Base-by-base conservation (phyloP, 2,888 invertebrate species). In the Caenorhabditis wallacei region DNA sequence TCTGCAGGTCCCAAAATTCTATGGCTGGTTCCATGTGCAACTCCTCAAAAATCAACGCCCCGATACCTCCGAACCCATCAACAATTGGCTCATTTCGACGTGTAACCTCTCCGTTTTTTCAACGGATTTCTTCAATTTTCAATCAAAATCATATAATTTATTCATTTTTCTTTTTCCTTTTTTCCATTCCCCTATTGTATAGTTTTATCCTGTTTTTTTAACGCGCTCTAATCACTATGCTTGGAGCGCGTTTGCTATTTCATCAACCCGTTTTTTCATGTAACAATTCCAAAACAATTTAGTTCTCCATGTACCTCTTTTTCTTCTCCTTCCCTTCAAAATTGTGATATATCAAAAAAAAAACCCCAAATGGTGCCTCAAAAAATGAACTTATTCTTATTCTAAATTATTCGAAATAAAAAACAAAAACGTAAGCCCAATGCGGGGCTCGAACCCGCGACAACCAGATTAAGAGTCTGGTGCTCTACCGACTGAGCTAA, bases 1-100 rank as follows among this genome's bases (percentile, higher is more conserved):
- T 80, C 13, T 80, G 1, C 88, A 93, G 93, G 95, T 69, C 95
- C 95, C 92, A 95, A 95, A 1, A 91, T 94, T 0, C 92, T 94
- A 8, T 95, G 95, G 95, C 92, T 95, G 59, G 93, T 95, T 88
- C 95, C 95, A 37, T 95, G 95, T 90, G 51, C 53, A 4, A 59
- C 93, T 0, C 70, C 71, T 2, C 71, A 61, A 46, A 71, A 72
- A 48, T 24, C 79, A 8, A 2, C 43, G 16, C 59, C 80, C 7
- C 68, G 80, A 13, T 80, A 80, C 51, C 24, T 83, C 1, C 74
- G 83, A 40, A 68, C 75, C 37, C 79, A 80, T 48, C 69, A 82
- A 37, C 82, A 83, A 61, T 24, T 83, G 59, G 70, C 78, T 24
- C 83, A 83, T 57, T 83, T 66, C 40, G 80, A 83, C 8, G 83